Evolutionary conservation across 2,113 vertebrate species (phyloP).

Genomic region (Grantiella picta): DNA sequence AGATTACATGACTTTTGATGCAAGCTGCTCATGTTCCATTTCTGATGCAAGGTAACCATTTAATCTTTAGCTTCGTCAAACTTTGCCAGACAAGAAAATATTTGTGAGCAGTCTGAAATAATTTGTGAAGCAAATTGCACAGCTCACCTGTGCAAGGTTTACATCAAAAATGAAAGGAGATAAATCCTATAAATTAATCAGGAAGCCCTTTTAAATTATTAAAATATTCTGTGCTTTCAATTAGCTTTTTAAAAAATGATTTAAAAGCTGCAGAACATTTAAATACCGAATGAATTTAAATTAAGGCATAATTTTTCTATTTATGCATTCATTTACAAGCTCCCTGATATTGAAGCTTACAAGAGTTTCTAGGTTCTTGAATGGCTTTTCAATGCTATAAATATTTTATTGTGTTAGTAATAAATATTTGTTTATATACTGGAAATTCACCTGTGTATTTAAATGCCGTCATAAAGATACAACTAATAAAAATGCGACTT

Average conservation of each 20-base stretch:
- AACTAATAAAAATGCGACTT: constrained; percentile 35
- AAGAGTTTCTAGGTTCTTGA: constrained; percentile 22
- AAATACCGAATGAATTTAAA: constrained; percentile 29
- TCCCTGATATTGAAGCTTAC: constrained; percentile 14
- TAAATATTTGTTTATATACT: constrained; percentile 52
- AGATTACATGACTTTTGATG: background rate
- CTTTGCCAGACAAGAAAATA: background rate
- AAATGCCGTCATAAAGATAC: constrained; percentile 35
- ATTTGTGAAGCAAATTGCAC: background rate
- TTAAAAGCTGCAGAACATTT: constrained; percentile 33
- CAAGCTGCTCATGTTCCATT: background rate
- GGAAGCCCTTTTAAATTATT: constrained; percentile 26
- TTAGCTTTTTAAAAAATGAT: constrained; percentile 21
- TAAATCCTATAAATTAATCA: constrained; percentile 8
- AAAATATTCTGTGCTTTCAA: constrained; percentile 29
- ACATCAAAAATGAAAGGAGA: background rate
- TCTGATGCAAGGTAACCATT: background rate
- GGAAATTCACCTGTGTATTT: constrained; percentile 35
- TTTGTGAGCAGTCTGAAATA: background rate
- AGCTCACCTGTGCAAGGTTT: background rate
- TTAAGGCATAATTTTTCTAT: constrained; percentile 54
- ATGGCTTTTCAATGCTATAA: constrained; percentile 18
- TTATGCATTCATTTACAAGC: constrained; percentile 43
- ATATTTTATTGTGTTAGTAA: constrained; percentile 58
- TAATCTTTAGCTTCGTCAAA: background rate